phyloP scores from a whole-genome alignment of 2,113 vertebrate species.

The Oreocharis arfaki region DNA sequence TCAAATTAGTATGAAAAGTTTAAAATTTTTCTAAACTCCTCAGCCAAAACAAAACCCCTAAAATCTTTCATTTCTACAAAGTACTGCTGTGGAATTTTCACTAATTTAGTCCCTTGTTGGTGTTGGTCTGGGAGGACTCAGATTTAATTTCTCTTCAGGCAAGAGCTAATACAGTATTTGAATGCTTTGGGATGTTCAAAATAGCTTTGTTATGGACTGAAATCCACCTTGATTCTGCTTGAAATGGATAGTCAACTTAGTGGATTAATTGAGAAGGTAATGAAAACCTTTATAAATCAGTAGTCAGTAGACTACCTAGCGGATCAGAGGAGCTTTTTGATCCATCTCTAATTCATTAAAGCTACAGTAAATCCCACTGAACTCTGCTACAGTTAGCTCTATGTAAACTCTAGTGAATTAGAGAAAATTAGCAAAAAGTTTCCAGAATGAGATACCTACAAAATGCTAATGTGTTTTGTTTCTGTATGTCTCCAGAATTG shows the following conservation, averaged over 20 bases:
- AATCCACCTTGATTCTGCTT: conserved; percentile 54
- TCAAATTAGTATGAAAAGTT: background rate
- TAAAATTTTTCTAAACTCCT: background rate
- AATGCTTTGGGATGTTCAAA: conserved; percentile 29
- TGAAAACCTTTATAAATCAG: conserved; percentile 65
- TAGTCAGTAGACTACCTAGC: conserved; percentile 42
- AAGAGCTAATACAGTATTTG: conserved; percentile 44
- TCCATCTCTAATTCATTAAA: conserved; percentile 53
- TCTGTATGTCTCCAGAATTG: background rate
- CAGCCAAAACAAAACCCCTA: background rate
- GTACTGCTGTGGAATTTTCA: background rate
- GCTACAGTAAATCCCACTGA: conserved; percentile 33
- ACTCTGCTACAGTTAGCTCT: background rate
- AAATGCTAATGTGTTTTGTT: background rate
- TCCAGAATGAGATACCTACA: background rate
- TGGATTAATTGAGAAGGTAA: conserved; percentile 63
- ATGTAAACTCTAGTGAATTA: conserved; percentile 19
- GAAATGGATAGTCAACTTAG: conserved; percentile 60
- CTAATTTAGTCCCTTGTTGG: background rate
- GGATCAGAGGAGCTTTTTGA: conserved; percentile 36
- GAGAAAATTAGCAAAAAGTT: conserved; percentile 41
- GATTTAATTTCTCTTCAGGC: background rate
- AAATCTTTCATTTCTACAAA: conserved; percentile 2
- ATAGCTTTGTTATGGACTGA: conserved; percentile 31
- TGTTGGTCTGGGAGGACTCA: conserved; percentile 5